These are phyloP conservation scores for Andrena hattorfiana DNA, from an alignment of 2,888 invertebrate genomes.

Conservation along the genomic window DNA sequence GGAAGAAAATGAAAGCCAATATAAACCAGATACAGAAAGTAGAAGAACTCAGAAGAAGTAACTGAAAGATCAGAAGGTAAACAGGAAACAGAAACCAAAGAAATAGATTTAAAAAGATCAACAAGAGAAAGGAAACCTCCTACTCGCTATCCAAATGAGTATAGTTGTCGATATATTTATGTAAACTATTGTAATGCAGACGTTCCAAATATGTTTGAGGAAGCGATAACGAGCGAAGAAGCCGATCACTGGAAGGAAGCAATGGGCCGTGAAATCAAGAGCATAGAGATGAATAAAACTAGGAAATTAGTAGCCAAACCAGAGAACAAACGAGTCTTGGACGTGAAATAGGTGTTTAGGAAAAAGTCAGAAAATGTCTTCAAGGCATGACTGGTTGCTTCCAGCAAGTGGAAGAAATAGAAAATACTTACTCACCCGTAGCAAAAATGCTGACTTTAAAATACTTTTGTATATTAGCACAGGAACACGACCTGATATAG, in stretches of 20 bases:
- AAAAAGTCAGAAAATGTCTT: slow-evolving; percentile 4
- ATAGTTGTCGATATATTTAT: slow-evolving; percentile 38
- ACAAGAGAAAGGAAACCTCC: neutral
- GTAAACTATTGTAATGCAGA: slow-evolving; percentile 15
- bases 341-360: slow-evolving; percentile 42
- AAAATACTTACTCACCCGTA: slow-evolving; percentile 41
- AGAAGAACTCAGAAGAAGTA: no score
- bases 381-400: slow-evolving; percentile 42
- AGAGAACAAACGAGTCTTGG: slow-evolving; percentile 24
- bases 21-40: no score
- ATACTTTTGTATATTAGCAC: neutral
- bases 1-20: no score
- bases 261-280: slow-evolving; percentile 35
- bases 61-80: neutral
- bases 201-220: slow-evolving; percentile 34
- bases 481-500: no score
- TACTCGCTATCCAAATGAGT: neutral
- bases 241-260: slow-evolving; percentile 37
- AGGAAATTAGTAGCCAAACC: neutral
- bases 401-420: slow-evolving; percentile 39
- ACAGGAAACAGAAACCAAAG: no score
- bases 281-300: no score
- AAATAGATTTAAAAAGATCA: neutral
- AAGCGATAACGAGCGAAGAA: slow-evolving; percentile 32
- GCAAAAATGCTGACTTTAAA: slow-evolving; percentile 27